Evolutionary conservation across 2,888 invertebrate genomes (phyloP).

Genomic region (Conops quadrifasciatus): DNA sequence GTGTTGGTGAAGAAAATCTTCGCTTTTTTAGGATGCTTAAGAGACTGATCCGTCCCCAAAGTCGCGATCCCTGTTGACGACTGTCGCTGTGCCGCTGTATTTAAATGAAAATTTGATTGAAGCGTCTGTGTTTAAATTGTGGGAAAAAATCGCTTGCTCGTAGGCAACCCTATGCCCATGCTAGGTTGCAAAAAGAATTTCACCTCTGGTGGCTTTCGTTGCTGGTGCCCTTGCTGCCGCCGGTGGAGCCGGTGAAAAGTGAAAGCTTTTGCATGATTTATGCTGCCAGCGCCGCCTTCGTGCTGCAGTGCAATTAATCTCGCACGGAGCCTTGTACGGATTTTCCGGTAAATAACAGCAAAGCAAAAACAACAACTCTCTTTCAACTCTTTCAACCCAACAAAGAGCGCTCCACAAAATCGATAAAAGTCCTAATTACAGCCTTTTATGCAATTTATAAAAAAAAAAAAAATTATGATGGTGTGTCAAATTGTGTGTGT

Average conservation of each 20-base stretch:
- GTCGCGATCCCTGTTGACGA: no score
- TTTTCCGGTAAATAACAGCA: conserved; percentile 5
- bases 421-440: conserved; percentile 15
- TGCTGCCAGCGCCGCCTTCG: conserved; percentile 37
- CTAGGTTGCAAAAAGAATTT: no score
- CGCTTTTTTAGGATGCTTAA: no score
- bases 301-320: conserved; percentile 44
- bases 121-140: no score
- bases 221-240: neutral
- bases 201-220: neutral
- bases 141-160: no score
- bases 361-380: conserved; percentile 8
- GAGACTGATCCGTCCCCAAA: no score
- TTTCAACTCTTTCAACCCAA: neutral
- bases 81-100: no score
- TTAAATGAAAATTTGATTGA: no score
- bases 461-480: no score
- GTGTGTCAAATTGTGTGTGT: neutral
- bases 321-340: conserved; percentile 32
- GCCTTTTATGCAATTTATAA: conserved; percentile 12
- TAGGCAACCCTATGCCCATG: no score
- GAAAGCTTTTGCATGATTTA: conserved; percentile 44
- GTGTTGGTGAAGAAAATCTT: no score
- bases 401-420: neutral
- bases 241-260: conserved; percentile 38